phyloP scores from a whole-genome alignment of 2,797 vertebrate species.

The Calcarius lapponicus region DNA sequence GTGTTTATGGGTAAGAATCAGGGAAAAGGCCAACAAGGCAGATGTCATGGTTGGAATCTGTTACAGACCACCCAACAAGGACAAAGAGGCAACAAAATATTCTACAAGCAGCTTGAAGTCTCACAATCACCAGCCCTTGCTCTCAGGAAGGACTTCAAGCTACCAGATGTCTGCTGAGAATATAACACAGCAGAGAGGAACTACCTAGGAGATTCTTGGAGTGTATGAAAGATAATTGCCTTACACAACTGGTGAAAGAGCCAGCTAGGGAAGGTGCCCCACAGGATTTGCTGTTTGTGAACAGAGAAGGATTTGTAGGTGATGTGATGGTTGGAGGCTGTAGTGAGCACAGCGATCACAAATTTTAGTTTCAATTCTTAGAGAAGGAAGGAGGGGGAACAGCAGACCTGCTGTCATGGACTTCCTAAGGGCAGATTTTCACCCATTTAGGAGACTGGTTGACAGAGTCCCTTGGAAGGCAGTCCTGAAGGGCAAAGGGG shows the following conservation, averaged over 20 bases:
- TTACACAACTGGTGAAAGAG: background rate
- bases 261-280: background rate
- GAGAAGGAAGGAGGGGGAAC: background rate
- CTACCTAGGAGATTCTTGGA: background rate
- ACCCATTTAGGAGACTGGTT: background rate
- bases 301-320: background rate
- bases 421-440: background rate
- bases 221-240: background rate
- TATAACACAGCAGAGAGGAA: background rate
- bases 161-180: background rate
- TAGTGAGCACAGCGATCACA: fast-evolving
- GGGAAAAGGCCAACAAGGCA: background rate
- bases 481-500: background rate
- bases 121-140: background rate
- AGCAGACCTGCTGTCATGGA: background rate
- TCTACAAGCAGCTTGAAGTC: background rate
- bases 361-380: background rate
- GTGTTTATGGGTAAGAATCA: background rate
- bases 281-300: background rate
- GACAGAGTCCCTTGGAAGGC: background rate
- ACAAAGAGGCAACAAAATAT: background rate
- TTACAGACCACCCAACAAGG: background rate
- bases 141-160: background rate
- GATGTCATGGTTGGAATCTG: background rate
- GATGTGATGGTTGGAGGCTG: background rate